phyloP scores from a whole-genome alignment of 2,113 vertebrate genomes.

The Tachuris rubrigastra region DNA sequence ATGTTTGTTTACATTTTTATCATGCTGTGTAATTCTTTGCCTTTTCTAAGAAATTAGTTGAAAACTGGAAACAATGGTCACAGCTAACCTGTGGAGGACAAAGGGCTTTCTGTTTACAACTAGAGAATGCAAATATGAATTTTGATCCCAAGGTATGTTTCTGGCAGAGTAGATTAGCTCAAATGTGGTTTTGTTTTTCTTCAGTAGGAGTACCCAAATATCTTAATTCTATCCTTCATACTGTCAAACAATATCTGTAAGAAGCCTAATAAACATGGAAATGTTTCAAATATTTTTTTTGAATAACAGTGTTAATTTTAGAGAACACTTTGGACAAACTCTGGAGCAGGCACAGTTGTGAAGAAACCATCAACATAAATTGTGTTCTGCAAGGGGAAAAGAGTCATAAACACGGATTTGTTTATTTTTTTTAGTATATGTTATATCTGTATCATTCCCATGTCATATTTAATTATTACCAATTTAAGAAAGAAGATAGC shows the following conservation, averaged over 20 bases:
- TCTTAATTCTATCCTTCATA: background rate
- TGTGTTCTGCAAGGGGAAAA: background rate
- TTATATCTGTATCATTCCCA: background rate
- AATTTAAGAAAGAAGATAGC: background rate
- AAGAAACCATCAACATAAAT: background rate
- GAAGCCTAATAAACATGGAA: background rate
- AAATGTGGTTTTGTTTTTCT: background rate
- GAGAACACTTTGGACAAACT: background rate
- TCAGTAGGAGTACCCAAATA: background rate
- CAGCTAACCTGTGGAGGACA: background rate
- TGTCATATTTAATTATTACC: background rate
- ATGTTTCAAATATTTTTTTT: background rate
- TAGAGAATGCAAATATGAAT: background rate
- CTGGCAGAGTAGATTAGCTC: background rate
- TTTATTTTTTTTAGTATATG: too few relatives aligned
- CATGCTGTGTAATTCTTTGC: background rate
- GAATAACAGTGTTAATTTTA: background rate
- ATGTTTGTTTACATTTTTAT: background rate
- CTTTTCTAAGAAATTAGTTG: background rate
- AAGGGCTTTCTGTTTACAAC: background rate
- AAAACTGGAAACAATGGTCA: background rate
- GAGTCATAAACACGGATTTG: background rate
- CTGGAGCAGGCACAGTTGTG: background rate
- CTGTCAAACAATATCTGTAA: slow-evolving; percentile 7
- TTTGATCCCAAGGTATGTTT: background rate